These are phyloP conservation scores for Ommatoiulus sabulosus DNA, from an alignment of 2,888 invertebrate species.

Conservation along the genomic window DNA sequence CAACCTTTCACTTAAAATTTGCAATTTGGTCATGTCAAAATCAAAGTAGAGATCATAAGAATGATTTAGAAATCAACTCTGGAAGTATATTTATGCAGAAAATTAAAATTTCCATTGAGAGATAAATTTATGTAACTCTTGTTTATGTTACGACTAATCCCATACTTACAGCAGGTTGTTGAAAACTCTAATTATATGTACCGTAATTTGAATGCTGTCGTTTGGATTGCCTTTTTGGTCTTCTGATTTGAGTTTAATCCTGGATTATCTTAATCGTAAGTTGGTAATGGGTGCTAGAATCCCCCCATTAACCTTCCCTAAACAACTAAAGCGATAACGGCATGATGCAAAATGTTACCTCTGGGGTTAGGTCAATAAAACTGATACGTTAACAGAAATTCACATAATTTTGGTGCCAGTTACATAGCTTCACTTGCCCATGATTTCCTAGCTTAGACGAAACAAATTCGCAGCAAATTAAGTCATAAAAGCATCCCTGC, in stretches of 20 bases:
- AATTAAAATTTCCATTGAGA: no score
- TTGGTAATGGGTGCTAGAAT: not conserved
- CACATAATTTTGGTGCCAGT: not conserved
- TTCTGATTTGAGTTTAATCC: not conserved
- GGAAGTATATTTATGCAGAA: no score
- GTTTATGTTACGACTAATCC: no score
- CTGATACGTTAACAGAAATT: not conserved
- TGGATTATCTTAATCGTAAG: not conserved
- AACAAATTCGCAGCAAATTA: not conserved
- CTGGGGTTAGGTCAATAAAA: not conserved
- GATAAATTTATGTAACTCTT: no score
- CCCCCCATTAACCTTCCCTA: not conserved
- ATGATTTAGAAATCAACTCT: no score
- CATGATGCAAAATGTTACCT: not conserved
- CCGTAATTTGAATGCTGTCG: no score
- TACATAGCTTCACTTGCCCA: not conserved
- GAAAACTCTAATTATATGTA: no score
- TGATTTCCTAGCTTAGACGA: not conserved
- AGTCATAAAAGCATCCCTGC: not conserved
- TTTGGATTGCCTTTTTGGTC: no score
- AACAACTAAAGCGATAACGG: not conserved
- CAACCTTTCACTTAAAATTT: no score
- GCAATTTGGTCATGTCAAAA: no score
- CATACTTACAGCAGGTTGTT: no score
- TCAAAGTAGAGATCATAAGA: no score